Conservation (phyloP, 2,888 invertebrate genomes). For the Orthosia gothica region DNA sequence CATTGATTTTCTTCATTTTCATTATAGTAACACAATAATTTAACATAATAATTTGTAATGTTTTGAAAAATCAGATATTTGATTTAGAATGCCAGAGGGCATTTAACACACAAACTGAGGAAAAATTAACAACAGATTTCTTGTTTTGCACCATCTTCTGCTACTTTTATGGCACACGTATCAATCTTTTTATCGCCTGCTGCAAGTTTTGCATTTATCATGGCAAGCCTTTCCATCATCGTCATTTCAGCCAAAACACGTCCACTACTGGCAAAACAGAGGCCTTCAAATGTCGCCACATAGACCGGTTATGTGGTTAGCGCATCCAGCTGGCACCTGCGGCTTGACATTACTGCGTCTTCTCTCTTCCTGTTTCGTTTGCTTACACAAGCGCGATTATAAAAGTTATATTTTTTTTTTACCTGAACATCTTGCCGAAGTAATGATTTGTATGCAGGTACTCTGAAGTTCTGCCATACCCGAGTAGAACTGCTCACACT, state of each 20-base stretch:
- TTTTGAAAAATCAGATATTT: too few relatives aligned
- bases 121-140: not conserved
- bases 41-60: too few relatives aligned
- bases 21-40: too few relatives aligned
- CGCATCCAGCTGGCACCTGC: too few relatives aligned
- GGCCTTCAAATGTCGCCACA: too few relatives aligned
- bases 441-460: constrained; percentile 18
- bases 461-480: constrained; percentile 9
- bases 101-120: too few relatives aligned
- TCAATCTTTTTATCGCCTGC: not conserved
- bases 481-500: constrained; percentile 20
- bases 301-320: not conserved
- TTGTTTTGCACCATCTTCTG: not conserved
- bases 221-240: too few relatives aligned
- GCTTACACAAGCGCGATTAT: not conserved
- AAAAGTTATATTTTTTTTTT: not conserved
- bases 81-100: too few relatives aligned
- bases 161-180: not conserved
- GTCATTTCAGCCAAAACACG: not conserved
- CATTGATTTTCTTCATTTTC: not conserved
- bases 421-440: constrained; percentile 15
- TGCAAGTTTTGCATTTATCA: not conserved
- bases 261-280: too few relatives aligned
- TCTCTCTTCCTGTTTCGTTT: too few relatives aligned
- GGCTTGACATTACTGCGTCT: not conserved